Base-by-base conservation (phyloP, 1,140 invertebrate species). In the Triops longicaudatus region DNA sequence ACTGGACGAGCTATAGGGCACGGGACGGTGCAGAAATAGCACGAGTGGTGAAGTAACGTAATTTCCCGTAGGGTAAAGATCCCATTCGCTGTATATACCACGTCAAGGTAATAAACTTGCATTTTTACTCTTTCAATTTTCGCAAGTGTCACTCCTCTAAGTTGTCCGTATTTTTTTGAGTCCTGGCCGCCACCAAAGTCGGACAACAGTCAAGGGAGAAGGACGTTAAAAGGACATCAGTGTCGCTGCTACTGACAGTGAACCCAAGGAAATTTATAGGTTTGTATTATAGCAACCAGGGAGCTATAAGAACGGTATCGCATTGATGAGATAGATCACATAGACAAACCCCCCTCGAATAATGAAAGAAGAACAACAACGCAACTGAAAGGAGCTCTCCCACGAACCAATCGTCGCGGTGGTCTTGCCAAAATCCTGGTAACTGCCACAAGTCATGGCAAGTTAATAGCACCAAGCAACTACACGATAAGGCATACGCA, bases 191-290 rank as follows among this genome's bases (percentile, higher is more conserved):
- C 50, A 6, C 22, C 17, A 14, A 63, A 63, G 17, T 63, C 50
- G 50, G 50, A 63, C 50, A 63, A 63, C 50, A 63, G 50, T 63
- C 50, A 63, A 63, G 50, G 50, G 50, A 63, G 50, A 63, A 22
- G 50, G 50, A 63, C 50, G 50, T 63, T 63, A 63, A 63, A 22
- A 63, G 50, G 50, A 63, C 50, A 63, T 63, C 50, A 63, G 50
- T 63, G 50, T 63, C 50, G 50, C 50, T 63, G 50, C 50, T 63
- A 63, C 50, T 63, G 50, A 63, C 50, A 63, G 50, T 63, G 50
- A 63, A 63, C 50, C 50, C 50, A 17, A 63, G 50, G 50, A 22
- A 63, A 63, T 63, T 63, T 63, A 63, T 63, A 63, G 50, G 17
- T 63, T 22, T 63, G 50, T 63, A 63, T 63, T 63, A 63, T 63